Evolutionary conservation across 2,888 invertebrate genomes (phyloP).

Genomic region (Vannuccia rotundouncinata): DNA sequence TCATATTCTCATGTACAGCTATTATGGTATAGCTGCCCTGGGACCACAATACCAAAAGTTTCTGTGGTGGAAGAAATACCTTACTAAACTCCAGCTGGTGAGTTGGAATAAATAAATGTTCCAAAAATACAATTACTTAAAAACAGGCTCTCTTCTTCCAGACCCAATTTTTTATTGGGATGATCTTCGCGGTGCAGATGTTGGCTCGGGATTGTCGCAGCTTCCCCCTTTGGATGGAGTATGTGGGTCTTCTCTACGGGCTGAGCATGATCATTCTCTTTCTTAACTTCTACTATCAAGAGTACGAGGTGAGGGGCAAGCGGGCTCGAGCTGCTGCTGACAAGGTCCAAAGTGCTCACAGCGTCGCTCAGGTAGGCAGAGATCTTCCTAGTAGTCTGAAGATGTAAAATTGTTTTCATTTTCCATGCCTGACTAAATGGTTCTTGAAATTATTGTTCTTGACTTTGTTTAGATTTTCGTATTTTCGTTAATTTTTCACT

Average conservation of each 20-base stretch:
- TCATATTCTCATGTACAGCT: slow-evolving; percentile 56
- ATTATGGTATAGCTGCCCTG: slow-evolving; percentile 54
- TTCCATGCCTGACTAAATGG: too few species aligned
- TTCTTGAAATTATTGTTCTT: too few species aligned
- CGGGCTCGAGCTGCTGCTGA: not conserved
- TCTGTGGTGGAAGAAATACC: slow-evolving; percentile 57
- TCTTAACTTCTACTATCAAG: slow-evolving; percentile 83
- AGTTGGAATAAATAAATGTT: slow-evolving; percentile 35
- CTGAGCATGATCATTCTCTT: slow-evolving; percentile 90
- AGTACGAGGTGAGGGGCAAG: slow-evolving; percentile 60
- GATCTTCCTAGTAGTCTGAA: too few species aligned
- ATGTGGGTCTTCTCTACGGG: slow-evolving; percentile 66
- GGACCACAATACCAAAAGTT: slow-evolving; percentile 54
- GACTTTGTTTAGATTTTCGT: too few species aligned
- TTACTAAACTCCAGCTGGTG: slow-evolving; percentile 55
- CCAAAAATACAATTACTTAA: too few species aligned
- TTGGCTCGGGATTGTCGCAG: slow-evolving; percentile 46
- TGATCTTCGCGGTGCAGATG: slow-evolving; percentile 50
- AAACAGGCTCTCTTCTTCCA: not conserved
- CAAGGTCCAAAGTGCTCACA: too few species aligned
- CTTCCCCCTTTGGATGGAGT: slow-evolving; percentile 50
- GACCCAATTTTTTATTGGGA: slow-evolving; percentile 53
- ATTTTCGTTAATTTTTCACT: too few species aligned
- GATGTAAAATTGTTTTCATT: too few species aligned
- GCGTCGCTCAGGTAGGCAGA: too few species aligned